These are phyloP conservation scores for Lasaia peninsularis DNA, from an alignment of 1,140 invertebrate genomes.

Conservation along the genomic window DNA sequence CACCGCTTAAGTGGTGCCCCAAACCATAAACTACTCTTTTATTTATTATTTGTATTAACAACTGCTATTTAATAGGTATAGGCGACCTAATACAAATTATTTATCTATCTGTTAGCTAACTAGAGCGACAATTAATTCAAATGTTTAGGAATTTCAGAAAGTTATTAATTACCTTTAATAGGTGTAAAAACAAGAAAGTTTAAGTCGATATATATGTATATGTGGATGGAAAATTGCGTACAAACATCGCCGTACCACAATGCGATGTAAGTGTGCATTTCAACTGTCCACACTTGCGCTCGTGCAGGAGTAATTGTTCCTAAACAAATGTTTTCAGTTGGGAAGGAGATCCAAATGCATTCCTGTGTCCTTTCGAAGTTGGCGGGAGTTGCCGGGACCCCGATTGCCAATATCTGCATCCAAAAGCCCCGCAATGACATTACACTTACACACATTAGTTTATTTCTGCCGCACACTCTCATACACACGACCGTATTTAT, in stretches of 20 bases:
- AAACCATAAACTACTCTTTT: too few species aligned
- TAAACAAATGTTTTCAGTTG: conserved; percentile 57
- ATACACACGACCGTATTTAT: too few species aligned
- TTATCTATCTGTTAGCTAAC: conserved; percentile 12
- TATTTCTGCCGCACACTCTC: conserved; percentile 17
- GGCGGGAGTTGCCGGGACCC: conserved; percentile 71
- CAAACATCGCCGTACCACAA: conserved; percentile 44
- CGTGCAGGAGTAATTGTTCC: conserved; percentile 24
- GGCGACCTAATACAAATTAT: too few species aligned
- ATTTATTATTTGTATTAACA: too few species aligned
- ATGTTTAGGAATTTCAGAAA: conserved; percentile 12
- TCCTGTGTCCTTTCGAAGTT: conserved; percentile 73
- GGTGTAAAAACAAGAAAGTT: conserved; percentile 22
- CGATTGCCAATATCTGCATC: conserved; percentile 72
- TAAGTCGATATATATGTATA: neutral
- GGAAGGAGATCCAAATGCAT: conserved; percentile 63
- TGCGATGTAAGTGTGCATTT: conserved; percentile 63
- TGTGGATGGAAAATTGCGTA: conserved; percentile 52
- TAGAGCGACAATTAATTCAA: conserved; percentile 13
- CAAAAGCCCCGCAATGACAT: conserved; percentile 51
- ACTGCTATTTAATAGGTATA: too few species aligned
- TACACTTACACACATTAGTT: conserved; percentile 30
- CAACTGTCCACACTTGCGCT: conserved; percentile 34
- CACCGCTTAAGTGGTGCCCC: too few species aligned
- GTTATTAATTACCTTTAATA: conserved; percentile 15